Conservation (phyloP, 2,888 invertebrate species). For the Rutpela maculata region DNA sequence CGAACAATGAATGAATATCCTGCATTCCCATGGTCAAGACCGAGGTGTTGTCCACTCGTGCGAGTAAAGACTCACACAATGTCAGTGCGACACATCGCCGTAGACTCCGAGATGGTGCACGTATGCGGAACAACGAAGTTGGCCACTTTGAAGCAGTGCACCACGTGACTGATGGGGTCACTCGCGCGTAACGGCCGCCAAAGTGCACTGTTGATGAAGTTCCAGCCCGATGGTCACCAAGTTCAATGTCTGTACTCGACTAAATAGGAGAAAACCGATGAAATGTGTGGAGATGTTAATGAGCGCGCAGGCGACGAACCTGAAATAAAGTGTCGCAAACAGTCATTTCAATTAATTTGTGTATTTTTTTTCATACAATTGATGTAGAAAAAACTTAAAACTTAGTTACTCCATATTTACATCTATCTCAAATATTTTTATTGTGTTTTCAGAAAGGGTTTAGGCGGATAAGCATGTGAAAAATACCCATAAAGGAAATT, state of each 20-base stretch:
- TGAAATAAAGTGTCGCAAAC: not conserved
- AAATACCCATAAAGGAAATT: too few species aligned
- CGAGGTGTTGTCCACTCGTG: constrained; percentile 34
- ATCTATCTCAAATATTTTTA: too few species aligned
- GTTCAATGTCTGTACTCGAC: constrained; percentile 38
- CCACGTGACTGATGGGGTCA: constrained; percentile 29
- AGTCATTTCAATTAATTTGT: too few species aligned
- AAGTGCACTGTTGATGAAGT: constrained; percentile 21
- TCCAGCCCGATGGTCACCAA: constrained; percentile 41
- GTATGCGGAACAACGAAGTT: constrained; percentile 6
- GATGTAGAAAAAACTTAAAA: too few species aligned
- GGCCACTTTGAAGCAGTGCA: constrained; percentile 7
- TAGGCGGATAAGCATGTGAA: too few species aligned
- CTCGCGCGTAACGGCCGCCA: constrained; percentile 22
- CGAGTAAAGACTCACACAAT: constrained; percentile 20
- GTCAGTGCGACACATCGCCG: constrained; percentile 26
- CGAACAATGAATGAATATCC: not conserved
- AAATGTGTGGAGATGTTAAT: constrained; percentile 14
- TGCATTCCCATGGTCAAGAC: constrained; percentile 26
- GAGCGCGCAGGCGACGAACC: constrained; percentile 10
- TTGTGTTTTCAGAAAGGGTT: too few species aligned
- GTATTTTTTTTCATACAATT: too few species aligned
- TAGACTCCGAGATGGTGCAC: constrained; percentile 17
- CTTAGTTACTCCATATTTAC: too few species aligned
- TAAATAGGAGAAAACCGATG: not conserved